Evolutionary conservation across 2,113 vertebrate species (phyloP).

Genomic region (Odobenus rosmarus): DNA sequence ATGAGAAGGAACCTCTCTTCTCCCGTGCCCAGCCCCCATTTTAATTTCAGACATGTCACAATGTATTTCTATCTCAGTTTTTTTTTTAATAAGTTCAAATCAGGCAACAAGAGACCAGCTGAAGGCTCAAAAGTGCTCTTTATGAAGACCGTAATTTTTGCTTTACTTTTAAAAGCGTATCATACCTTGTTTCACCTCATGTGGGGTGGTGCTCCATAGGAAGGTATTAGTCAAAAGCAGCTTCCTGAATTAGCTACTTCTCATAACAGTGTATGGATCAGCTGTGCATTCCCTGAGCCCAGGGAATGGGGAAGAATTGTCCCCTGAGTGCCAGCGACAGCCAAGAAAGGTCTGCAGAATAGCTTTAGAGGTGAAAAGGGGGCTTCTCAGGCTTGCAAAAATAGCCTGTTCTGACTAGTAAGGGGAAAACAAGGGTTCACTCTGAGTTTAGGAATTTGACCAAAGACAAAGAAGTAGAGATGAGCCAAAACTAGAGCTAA

Average conservation of each 20-base stretch:
- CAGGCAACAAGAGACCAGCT: not conserved
- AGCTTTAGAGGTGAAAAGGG: not conserved
- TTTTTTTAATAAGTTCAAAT: slow-evolving; percentile 7
- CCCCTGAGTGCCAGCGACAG: not conserved
- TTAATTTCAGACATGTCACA: not conserved
- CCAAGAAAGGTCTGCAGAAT: too few species aligned
- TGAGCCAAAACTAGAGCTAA: not conserved
- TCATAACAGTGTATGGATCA: not conserved
- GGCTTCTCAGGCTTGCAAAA: not conserved
- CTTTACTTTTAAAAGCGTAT: not conserved
- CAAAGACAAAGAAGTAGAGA: not conserved
- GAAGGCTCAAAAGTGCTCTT: not conserved
- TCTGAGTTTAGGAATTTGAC: not conserved
- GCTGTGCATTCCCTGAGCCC: not conserved
- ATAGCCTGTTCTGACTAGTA: not conserved
- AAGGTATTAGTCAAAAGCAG: not conserved
- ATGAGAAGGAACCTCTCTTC: not conserved
- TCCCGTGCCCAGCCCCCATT: not conserved
- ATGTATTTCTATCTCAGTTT: not conserved
- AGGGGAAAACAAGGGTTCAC: not conserved
- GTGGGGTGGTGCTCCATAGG: not conserved
- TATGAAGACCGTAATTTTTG: not conserved
- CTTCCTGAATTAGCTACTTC: not conserved
- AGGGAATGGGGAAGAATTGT: not conserved
- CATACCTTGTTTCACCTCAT: not conserved